Percentiles rank a stretch among this genome's conserved stretches.
Evolutionary conservation across 2,888 invertebrate species (phyloP).

Genomic region (Caenorhabditis sp.): DNA sequence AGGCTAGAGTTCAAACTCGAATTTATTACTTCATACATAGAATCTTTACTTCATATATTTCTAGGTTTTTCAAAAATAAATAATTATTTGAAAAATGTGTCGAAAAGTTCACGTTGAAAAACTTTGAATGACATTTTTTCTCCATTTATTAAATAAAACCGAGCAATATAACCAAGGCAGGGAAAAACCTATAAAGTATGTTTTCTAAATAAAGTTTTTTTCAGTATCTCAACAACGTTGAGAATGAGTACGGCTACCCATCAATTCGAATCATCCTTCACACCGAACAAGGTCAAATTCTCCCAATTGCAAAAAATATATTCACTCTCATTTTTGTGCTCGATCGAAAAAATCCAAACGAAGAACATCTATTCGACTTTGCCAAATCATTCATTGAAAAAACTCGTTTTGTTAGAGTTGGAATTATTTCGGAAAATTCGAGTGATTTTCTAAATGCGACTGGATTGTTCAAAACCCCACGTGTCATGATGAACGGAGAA

Average conservation of each 20-base stretch:
- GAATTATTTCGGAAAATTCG: background rate
- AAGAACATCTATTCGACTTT: background rate
- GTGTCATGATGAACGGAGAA: background rate
- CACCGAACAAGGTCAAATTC: slow-evolving; percentile 81
- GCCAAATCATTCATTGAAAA: background rate
- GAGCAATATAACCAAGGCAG: no score
- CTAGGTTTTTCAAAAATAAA: no score
- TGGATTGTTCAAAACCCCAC: background rate
- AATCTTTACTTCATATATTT: no score
- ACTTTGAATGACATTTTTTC: no score
- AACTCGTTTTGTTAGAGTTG: background rate
- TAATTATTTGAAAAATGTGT: no score
- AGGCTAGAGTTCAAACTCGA: no score
- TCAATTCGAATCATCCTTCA: background rate
- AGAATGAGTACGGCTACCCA: background rate
- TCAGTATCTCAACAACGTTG: slow-evolving; percentile 26
- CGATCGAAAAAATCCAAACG: slow-evolving; percentile 77
- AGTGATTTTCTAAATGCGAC: background rate
- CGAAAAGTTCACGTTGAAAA: no score
- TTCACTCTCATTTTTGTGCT: slow-evolving; percentile 82
- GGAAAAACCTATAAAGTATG: no score
- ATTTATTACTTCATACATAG: no score
- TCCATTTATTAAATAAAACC: no score
- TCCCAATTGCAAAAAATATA: slow-evolving; percentile 75
- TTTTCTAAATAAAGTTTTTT: background rate